Percentiles rank a stretch among this genome's conserved stretches.
Evolutionary conservation across 1,140 invertebrate species (phyloP).

Genomic region (Sweltsa coloradensis): DNA sequence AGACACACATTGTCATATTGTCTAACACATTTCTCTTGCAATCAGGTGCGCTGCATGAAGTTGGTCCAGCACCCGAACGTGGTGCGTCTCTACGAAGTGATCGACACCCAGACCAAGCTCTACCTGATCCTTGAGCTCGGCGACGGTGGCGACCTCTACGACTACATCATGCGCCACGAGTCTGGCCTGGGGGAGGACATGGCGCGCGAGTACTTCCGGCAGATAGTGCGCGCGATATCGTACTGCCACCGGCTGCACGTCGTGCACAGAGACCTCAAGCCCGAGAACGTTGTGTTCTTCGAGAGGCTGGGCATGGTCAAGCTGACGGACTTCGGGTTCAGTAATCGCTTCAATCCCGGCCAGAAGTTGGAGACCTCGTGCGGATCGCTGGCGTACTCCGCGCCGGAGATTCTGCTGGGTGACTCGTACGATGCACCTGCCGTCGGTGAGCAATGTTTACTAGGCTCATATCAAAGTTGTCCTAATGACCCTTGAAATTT

Average conservation of each 20-base stretch:
- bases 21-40: not conserved
- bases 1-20: not conserved
- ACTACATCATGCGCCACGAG: conserved; percentile 97
- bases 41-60: conserved; percentile 92
- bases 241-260: conserved; percentile 95
- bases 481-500: too few relatives aligned
- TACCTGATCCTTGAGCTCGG: conserved; percentile 94
- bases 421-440: conserved; percentile 90
- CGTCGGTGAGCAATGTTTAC: conserved; percentile 52
- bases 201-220: conserved; percentile 86
- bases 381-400: conserved; percentile 98
- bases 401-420: conserved; percentile 95
- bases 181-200: conserved; percentile 52
- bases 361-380: conserved; percentile 97
- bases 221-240: conserved; percentile 93
- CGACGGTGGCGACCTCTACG: conserved; percentile 98
- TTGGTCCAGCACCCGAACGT: conserved; percentile 98
- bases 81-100: conserved; percentile 95
- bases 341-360: conserved; percentile 91
- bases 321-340: conserved; percentile 98
- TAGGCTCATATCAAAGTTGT: too few relatives aligned
- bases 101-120: conserved; percentile 93
- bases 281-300: conserved; percentile 98
- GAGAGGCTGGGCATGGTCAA: conserved; percentile 95
- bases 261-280: conserved; percentile 92